Evolutionary conservation across 2,113 vertebrate genomes (phyloP), one percentile per base, ranked within the genome.

Genomic region (Plecotus auritus): DNA sequence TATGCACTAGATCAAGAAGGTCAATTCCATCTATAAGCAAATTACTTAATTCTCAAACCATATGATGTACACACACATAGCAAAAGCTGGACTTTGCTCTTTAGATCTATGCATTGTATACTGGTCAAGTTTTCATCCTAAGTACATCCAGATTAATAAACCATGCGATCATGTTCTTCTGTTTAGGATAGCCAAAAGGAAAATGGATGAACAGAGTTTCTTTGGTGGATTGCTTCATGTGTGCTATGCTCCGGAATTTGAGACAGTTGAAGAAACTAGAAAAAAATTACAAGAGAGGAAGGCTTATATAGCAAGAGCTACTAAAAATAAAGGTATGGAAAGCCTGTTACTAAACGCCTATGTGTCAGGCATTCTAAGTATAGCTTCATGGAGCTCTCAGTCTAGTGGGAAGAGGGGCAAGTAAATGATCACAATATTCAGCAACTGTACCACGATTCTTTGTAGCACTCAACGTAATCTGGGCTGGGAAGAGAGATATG

Each of bases 201-300:
- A 98, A 97, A 99, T 99, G 98, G 99, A 99, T 96, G 99, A 99
- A 94, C 99, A 98, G 97, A 99, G 99, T 96, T 99, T 99, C 97
- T 99, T 99, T 93, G 99, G 99, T 40, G 99, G 99, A 32, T 97
- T 99, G 92, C 98, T 99, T 91, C 99, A 99, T 4, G 98, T 99
- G 49, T 99, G 99, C 96, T 99, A 99, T 2, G 99, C 99, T 96
- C 99, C 99, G 22, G 99, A 99, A 97, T 99, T 99, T 97, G 99
- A 99, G 97, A 99, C 99, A 8, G 98, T 99, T 92, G 99, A 99
- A 96, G 99, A 99, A 98, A 99, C 99, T 14, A 99, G 99, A 96
- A 98, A 99, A 73, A 99, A 99, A 97, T 91, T 99, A 95, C 99
- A 99, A 95, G 99, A 99, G 23, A 98, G 99, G 95, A 99, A 98